These are phyloP conservation scores for Dysmachus trigonus DNA, from an alignment of 2,888 invertebrate species.

Conservation along the genomic window DNA sequence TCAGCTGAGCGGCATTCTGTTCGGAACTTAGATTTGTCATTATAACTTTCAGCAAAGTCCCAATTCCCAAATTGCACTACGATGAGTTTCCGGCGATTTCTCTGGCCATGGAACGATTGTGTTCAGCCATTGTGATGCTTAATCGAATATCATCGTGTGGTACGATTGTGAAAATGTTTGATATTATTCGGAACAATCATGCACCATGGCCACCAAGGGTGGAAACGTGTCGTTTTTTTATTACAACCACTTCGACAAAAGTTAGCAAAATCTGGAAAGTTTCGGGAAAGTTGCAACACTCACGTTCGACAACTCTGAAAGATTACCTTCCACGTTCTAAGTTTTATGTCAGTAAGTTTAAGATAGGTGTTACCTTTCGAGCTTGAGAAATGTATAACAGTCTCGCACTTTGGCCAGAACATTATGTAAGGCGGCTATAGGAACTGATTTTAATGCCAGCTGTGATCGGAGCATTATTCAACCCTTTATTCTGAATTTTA, in stretches of 20 bases:
- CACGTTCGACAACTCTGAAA: conserved; percentile 21
- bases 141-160: conserved; percentile 13
- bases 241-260: background rate
- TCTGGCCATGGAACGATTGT: background rate
- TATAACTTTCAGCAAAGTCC: background rate
- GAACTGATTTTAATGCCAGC: background rate
- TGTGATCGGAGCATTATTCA: background rate
- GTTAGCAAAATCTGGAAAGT: background rate
- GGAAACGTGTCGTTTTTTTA: background rate
- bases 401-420: too few relatives aligned
- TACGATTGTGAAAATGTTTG: conserved; percentile 11
- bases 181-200: conserved; percentile 2
- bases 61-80: background rate
- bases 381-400: background rate
- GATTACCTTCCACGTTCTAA: background rate
- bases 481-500: background rate
- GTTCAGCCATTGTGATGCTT: background rate
- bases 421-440: background rate
- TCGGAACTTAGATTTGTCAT: conserved; percentile 14
- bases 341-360: background rate
- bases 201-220: background rate
- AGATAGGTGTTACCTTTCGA: background rate
- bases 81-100: background rate
- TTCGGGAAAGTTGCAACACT: background rate
- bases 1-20: background rate